Conservation (phyloP, 2,888 invertebrate species). For the Panopea generosa region DNA sequence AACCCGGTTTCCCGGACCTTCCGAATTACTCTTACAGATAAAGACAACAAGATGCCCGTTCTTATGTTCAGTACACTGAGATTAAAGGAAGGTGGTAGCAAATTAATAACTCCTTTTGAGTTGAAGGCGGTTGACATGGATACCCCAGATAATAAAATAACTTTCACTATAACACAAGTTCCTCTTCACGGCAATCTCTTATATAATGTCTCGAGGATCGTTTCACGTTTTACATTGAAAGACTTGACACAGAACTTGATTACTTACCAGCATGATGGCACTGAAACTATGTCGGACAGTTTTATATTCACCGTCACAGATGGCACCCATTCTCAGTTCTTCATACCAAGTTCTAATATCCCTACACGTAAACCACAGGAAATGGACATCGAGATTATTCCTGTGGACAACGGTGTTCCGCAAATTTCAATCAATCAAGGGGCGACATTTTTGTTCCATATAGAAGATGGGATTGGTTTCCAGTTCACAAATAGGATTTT, state of each 20-base stretch:
- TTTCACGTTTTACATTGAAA: conserved; percentile 80
- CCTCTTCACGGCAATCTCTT: conserved; percentile 83
- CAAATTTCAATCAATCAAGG: conserved; percentile 80
- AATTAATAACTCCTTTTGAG: conserved; percentile 84
- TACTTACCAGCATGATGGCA: conserved; percentile 85
- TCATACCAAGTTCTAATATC: conserved; percentile 78
- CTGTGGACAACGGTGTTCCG: conserved; percentile 83
- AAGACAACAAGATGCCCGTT: conserved; percentile 84
- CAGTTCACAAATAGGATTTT: conserved; percentile 77
- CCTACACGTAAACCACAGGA: conserved; percentile 79
- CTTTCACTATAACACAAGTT: conserved; percentile 80
- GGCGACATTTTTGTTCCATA: conserved; percentile 74
- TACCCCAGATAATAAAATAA: conserved; percentile 76
- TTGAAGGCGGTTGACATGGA: conserved; percentile 83
- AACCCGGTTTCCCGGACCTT: conserved; percentile 83
- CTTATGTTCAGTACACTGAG: conserved; percentile 80
- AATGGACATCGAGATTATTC: conserved; percentile 81
- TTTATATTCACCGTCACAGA: conserved; percentile 84
- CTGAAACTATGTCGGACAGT: conserved; percentile 81
- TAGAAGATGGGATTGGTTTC: conserved; percentile 77
- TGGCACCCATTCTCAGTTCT: conserved; percentile 83
- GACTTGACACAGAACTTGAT: conserved; percentile 82
- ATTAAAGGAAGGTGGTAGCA: conserved; percentile 82
- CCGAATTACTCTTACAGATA: conserved; percentile 82
- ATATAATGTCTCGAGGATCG: conserved; percentile 74